phyloP scores from a whole-genome alignment of 2,888 invertebrate genomes.

The Acheta domesticus region DNA sequence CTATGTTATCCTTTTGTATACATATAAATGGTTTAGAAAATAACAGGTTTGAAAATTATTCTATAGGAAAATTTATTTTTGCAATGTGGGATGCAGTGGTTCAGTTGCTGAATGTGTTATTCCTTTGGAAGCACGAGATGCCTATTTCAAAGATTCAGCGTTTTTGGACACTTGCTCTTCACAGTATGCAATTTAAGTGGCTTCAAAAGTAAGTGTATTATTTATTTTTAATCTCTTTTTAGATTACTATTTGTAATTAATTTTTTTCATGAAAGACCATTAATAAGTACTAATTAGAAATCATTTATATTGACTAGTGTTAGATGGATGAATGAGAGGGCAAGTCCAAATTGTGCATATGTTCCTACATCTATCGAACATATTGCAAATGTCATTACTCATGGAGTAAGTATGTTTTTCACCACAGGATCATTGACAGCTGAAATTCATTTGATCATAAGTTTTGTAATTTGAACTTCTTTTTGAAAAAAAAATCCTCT shows the following conservation, averaged over 20 bases:
- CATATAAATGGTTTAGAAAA: too few species aligned
- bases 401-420: constrained; percentile 58
- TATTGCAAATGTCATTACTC: constrained; percentile 86
- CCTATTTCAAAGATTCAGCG: constrained; percentile 25
- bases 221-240: background rate
- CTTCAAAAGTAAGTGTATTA: constrained; percentile 29
- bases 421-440: background rate
- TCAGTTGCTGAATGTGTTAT: constrained; percentile 25
- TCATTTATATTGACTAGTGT: constrained; percentile 44
- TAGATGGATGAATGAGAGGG: constrained; percentile 78
- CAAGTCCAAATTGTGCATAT: constrained; percentile 73
- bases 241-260: background rate
- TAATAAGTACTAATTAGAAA: too few species aligned
- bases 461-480: background rate
- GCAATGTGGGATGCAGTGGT: background rate
- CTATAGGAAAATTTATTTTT: background rate
- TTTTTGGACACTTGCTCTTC: background rate
- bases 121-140: constrained; percentile 22
- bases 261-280: constrained; percentile 21
- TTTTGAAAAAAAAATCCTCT: constrained; percentile 34
- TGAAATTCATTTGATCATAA: background rate
- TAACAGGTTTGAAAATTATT: too few species aligned
- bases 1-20: too few species aligned
- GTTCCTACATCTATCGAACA: constrained; percentile 86
- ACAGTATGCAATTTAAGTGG: constrained; percentile 30